These are phyloP conservation scores for Tiliacea citrago DNA, from an alignment of 2,888 invertebrate species.

Conservation along the genomic window DNA sequence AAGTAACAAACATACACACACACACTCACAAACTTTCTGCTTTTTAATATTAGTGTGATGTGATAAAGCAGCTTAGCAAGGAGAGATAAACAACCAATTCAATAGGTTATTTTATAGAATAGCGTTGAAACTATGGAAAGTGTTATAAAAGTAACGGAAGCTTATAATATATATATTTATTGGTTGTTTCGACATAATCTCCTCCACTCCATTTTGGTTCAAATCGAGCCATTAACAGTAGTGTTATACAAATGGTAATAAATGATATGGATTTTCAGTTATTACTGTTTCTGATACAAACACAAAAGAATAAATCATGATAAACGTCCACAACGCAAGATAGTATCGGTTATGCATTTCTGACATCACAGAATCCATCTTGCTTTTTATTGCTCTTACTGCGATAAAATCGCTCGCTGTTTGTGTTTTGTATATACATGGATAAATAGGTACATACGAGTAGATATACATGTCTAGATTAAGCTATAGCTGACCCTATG, in stretches of 20 bases:
- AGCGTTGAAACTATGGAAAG: not conserved
- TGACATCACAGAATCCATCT: slow-evolving; percentile 33
- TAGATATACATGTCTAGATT: not conserved
- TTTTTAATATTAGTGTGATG: too few species aligned
- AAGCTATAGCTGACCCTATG: not conserved
- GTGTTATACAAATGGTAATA: not conserved
- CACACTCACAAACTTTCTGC: too few species aligned
- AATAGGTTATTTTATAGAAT: not conserved
- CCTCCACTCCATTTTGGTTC: not conserved
- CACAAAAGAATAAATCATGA: slow-evolving; percentile 26
- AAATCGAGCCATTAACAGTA: not conserved
- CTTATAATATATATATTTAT: too few species aligned
- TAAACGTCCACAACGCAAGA: slow-evolving; percentile 1
- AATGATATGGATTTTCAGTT: not conserved
- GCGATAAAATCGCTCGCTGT: slow-evolving; percentile 14
- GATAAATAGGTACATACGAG: not conserved
- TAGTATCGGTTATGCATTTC: slow-evolving; percentile 8
- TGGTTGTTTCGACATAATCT: not conserved
- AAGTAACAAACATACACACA: too few species aligned
- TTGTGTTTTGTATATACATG: slow-evolving; percentile 1
- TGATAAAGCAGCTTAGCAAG: too few species aligned
- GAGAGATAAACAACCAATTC: too few species aligned
- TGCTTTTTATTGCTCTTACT: slow-evolving; percentile 1
- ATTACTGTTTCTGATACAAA: slow-evolving; percentile 18
- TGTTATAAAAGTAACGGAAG: not conserved